A percentile compares a stretch with the other conserved stretches of the same genome.
phyloP scores from a whole-genome alignment of 2,888 invertebrate species.

The Hydriomena furcata region DNA sequence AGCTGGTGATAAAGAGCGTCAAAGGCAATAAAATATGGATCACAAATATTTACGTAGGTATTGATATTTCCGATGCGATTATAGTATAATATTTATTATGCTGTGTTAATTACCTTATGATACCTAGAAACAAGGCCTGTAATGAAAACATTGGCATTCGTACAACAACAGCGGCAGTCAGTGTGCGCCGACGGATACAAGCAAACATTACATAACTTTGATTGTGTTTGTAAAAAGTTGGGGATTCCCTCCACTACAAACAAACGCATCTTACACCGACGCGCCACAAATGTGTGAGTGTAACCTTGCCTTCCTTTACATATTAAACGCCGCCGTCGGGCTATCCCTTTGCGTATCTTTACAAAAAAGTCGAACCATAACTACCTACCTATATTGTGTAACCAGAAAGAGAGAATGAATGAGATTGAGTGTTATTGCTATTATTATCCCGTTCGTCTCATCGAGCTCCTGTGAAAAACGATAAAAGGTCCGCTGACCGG shows the following conservation, averaged over 20 bases:
- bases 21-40: too few relatives aligned
- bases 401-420: constrained; percentile 78
- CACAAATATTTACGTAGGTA: too few relatives aligned
- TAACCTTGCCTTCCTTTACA: constrained; percentile 83
- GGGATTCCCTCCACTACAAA: constrained; percentile 82
- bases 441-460: constrained; percentile 74
- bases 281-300: constrained; percentile 70
- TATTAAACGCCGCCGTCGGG: constrained; percentile 81
- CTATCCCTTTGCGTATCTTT: constrained; percentile 81
- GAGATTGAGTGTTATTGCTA: constrained; percentile 80
- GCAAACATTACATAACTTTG: constrained; percentile 83
- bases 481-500: constrained; percentile 78
- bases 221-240: constrained; percentile 84
- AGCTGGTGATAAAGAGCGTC: too few relatives aligned
- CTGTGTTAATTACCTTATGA: constrained; percentile 71
- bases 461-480: constrained; percentile 72
- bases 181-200: constrained; percentile 74
- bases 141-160: constrained; percentile 79
- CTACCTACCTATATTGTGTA: constrained; percentile 66
- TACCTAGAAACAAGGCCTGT: constrained; percentile 75
- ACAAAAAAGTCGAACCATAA: constrained; percentile 75
- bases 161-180: constrained; percentile 72
- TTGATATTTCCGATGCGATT: constrained; percentile 10
- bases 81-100: background rate
- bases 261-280: constrained; percentile 74